Base-by-base conservation (phyloP, 2,797 vertebrate genomes). In the Halcyon chelicuti region DNA sequence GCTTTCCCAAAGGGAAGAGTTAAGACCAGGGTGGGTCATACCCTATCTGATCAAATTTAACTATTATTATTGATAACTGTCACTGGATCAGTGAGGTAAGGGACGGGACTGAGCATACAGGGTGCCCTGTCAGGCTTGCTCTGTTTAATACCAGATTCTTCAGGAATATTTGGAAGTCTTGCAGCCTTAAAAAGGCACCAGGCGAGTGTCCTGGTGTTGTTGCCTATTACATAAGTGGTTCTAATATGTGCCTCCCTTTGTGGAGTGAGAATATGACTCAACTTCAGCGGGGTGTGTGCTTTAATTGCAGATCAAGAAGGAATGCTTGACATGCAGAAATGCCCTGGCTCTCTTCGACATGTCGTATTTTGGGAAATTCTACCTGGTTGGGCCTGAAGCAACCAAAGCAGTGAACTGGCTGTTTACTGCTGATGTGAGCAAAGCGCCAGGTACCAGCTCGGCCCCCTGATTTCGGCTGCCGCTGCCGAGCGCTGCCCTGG, bases 361-460 rank as follows among this genome's bases (percentile, higher is more conserved):
- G 99, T 99, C 99, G 93, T 99, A 99, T 98, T 99, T 99, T 18
- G 99, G 99, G 67, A 99, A 99, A 97, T 99, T 99, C 98, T 99
- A 99, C 98, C 98, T 99, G 95, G 97, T 98, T 12, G 99, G 99
- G 40, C 98, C 97, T 0, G 99, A 99, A 28, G 99, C 99, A 37
- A 98, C 98, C 46, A 98, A 98, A 93, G 99, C 99, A 2, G 99
- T 98, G 0, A 97, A 99, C 98, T 99, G 99, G 99, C 98, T 99
- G 44, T 99, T 99, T 86, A 98, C 99, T 0, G 99, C 99, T 0
- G 98, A 99, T 16, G 98, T 99, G 97, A 98, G 98, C 98, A 99
- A 99, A 94, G 98, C 98, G 8, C 98, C 99, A 98, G 99, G 99
- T 99, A 98, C 4, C 0, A 0, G 37, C 79, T 58, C 94, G 62